phyloP scores from a whole-genome alignment of 1,140 invertebrate species.

The Batillaria attramentaria region DNA sequence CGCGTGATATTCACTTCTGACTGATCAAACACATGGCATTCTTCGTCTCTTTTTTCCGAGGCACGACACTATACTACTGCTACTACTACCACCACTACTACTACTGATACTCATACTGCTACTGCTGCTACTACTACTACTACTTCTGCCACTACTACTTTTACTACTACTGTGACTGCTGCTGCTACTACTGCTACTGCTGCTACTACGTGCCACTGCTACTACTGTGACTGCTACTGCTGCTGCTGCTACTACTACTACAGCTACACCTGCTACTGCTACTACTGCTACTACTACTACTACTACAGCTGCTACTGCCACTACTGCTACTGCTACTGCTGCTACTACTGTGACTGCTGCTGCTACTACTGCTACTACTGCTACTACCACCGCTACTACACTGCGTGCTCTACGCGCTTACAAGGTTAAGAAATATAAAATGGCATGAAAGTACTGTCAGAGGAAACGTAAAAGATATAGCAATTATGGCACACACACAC shows the following conservation, averaged over 20 bases:
- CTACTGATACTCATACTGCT: neutral
- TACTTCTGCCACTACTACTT: too few species aligned
- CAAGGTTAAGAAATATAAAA: too few species aligned
- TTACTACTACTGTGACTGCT: conserved; percentile 4
- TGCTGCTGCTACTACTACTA: conserved; percentile 8
- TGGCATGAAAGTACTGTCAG: too few species aligned
- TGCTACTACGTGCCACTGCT: conserved; percentile 4
- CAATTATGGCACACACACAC: too few species aligned
- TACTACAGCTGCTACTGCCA: conserved; percentile 4
- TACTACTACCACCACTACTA: too few species aligned
- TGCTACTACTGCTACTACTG: conserved; percentile 8
- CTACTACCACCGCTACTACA: conserved; percentile 4
- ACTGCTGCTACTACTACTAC: conserved; percentile 8
- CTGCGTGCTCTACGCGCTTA: too few species aligned
- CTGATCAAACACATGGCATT: too few species aligned
- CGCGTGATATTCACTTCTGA: too few species aligned
- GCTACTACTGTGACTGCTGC: conserved; percentile 4
- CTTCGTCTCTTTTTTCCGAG: too few species aligned
- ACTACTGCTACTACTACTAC: conserved; percentile 8
- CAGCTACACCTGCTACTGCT: neutral
- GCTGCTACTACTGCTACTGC: conserved; percentile 8
- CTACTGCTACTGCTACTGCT: conserved; percentile 8
- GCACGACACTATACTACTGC: too few species aligned
- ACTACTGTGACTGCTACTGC: conserved; percentile 4
- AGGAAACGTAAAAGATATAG: too few species aligned